Base-by-base conservation (phyloP, 1,140 invertebrate species). In the Capitella teleta region DNA sequence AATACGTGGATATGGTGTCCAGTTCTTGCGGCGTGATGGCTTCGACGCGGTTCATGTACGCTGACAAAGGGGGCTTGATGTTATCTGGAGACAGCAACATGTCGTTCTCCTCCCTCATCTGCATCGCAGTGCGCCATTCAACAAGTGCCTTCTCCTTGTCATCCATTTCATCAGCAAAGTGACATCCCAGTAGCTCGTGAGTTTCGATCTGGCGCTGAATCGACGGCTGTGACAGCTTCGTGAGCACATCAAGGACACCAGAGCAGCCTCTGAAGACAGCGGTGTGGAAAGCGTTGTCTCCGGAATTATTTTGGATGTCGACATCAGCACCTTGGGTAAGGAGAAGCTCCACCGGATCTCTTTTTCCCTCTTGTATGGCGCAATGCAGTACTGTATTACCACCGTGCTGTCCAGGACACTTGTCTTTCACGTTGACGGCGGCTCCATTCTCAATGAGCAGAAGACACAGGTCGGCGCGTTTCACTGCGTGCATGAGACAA, bases 311-410 rank as follows among this genome's bases (percentile, higher is more conserved):
- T 54, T 77, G 61, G 4, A 55, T 76, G 68, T 79, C 78, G 19
- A 84, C 83, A 74, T 87, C 79, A 1, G 89, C 88, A 42, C 84
- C 84, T 73, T 84, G 75, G 40, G 82, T 77, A 28, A 94, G 69
- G 21, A 94, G 68, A 28, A 94, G 71, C 60, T 83, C 83, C 0
- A 85, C 87, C 2, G 88, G 90, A 67, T 88, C 86, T 61, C 88
- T 74, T 53, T 84, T 75, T 54, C 87, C 84, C 69, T 90, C 88
- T 63, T 89, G 86, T 54, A 92, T 89, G 0, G 90, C 87, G 74
- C 94, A 93, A 76, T 95, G 89, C 51, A 95, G 76, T 25, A 88
- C 89, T 54, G 88, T 87, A 72, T 92, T 92, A 58, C 83, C 82
- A 67, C 92, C 87, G 58, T 87, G 86, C n/a, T n/a, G n/a, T n/a